Evolutionary conservation across 2,888 invertebrate genomes (phyloP).

Genomic region (Plusia festucae): DNA sequence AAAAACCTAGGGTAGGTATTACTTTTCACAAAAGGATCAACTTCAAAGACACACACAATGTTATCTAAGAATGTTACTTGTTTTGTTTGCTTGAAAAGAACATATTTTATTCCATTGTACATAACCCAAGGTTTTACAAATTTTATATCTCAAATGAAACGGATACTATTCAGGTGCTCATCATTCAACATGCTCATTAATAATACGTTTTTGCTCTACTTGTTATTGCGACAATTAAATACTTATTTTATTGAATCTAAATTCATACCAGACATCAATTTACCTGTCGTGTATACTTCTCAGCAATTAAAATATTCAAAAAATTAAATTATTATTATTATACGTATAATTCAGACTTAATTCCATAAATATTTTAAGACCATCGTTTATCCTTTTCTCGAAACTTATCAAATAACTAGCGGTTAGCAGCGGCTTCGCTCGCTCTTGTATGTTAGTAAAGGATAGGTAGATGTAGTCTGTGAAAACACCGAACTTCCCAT

Average conservation of each 20-base stretch:
- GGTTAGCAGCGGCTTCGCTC: too few species aligned
- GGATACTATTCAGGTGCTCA: too few species aligned
- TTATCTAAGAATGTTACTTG: neutral
- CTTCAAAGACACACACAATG: neutral
- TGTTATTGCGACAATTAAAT: neutral
- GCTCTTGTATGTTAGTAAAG: too few species aligned
- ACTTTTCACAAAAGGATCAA: neutral
- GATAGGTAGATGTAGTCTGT: too few species aligned
- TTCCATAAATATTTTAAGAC: neutral
- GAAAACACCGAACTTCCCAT: too few species aligned
- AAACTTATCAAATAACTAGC: too few species aligned
- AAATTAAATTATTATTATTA: too few species aligned
- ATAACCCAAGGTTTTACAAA: neutral
- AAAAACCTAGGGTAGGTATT: neutral
- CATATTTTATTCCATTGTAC: neutral
- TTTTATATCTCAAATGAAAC: neutral
- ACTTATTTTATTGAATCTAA: neutral
- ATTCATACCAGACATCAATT: neutral
- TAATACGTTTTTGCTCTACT: neutral
- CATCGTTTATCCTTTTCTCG: neutral
- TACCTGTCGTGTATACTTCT: too few species aligned
- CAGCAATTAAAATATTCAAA: too few species aligned
- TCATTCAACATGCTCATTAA: neutral
- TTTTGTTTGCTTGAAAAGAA: neutral
- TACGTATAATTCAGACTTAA: neutral